These are phyloP conservation scores for Gnathonemus longibarbis DNA, from an alignment of 2,113 vertebrate species.

Conservation along the genomic window DNA sequence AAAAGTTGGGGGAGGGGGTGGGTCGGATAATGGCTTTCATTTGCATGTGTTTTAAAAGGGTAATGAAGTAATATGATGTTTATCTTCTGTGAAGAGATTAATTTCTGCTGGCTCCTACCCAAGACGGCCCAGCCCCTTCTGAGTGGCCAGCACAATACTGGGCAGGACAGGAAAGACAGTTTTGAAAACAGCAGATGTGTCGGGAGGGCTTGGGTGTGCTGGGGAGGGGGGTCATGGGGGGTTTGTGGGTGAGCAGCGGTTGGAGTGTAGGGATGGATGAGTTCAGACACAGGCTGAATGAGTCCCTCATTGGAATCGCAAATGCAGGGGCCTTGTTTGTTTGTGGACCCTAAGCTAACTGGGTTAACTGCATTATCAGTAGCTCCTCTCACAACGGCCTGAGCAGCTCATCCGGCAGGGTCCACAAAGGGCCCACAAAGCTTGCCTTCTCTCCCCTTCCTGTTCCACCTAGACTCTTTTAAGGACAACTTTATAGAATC, in stretches of 20 bases:
- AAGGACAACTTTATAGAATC: conserved; percentile 24
- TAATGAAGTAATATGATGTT: conserved; percentile 99
- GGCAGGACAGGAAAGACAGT: conserved; percentile 54
- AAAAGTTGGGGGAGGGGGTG: conserved; percentile 51
- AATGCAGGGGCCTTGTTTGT: conserved; percentile 67
- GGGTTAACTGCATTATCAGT: conserved; percentile 27
- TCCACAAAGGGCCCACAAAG: background rate
- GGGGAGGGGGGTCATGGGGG: conserved; percentile 32
- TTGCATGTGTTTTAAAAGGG: conserved; percentile 97
- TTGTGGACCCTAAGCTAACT: conserved; percentile 43
- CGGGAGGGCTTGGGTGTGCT: conserved; percentile 37
- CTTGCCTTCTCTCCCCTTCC: conserved; percentile 10
- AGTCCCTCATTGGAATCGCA: conserved; percentile 84
- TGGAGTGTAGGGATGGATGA: conserved; percentile 25
- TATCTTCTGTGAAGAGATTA: conserved; percentile 94
- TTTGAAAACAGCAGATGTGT: conserved; percentile 51
- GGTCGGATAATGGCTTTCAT: conserved; percentile 83
- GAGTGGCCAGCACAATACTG: conserved; percentile 63
- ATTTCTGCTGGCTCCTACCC: conserved; percentile 79
- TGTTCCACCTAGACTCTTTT: conserved; percentile 1
- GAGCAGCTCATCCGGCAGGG: background rate
- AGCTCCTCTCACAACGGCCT: background rate
- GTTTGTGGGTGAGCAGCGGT: background rate
- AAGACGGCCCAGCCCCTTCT: conserved; percentile 65
- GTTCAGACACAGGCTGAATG: conserved; percentile 48